Evolutionary conservation across 2,888 invertebrate species (phyloP).

Genomic region (Brachyptera risi): DNA sequence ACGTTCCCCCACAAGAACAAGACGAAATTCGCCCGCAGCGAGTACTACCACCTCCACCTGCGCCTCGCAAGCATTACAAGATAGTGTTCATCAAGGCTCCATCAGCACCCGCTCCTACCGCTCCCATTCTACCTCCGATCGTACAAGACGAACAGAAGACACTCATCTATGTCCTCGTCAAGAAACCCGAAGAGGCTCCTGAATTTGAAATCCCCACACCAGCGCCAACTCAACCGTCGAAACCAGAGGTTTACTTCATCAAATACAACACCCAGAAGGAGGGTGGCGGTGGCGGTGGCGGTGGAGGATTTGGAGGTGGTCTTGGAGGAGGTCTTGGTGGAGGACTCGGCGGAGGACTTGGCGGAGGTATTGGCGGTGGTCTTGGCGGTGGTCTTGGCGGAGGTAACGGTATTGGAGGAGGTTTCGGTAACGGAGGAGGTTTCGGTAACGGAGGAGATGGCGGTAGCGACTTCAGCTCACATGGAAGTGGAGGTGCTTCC

Average conservation of each 20-base stretch:
- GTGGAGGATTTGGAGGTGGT: neutral
- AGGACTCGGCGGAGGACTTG: neutral
- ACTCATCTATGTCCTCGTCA: slow-evolving; percentile 81
- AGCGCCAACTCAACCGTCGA: slow-evolving; percentile 77
- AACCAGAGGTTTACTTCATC: slow-evolving; percentile 89
- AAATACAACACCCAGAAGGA: slow-evolving; percentile 66
- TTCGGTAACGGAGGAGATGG: neutral
- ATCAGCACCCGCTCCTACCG: slow-evolving; percentile 74
- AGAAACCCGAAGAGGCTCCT: slow-evolving; percentile 81
- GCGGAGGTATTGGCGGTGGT: neutral
- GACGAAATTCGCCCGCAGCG: slow-evolving; percentile 60
- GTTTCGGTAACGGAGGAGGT: neutral
- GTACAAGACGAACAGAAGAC: slow-evolving; percentile 79
- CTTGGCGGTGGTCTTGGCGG: neutral
- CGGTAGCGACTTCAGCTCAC: neutral
- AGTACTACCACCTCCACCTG: slow-evolving; percentile 57
- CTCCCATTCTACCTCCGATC: slow-evolving; percentile 74
- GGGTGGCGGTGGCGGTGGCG: slow-evolving; percentile 28
- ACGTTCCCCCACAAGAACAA: slow-evolving; percentile 86
- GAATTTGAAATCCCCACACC: slow-evolving; percentile 73
- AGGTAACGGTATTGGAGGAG: neutral
- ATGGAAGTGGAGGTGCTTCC: neutral
- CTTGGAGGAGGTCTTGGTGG: slow-evolving; percentile 4
- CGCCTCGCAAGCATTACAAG: slow-evolving; percentile 85
- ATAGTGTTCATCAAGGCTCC: slow-evolving; percentile 92